Conservation (phyloP, 2,797 vertebrate species). For the Pagetopsis macropterus region DNA sequence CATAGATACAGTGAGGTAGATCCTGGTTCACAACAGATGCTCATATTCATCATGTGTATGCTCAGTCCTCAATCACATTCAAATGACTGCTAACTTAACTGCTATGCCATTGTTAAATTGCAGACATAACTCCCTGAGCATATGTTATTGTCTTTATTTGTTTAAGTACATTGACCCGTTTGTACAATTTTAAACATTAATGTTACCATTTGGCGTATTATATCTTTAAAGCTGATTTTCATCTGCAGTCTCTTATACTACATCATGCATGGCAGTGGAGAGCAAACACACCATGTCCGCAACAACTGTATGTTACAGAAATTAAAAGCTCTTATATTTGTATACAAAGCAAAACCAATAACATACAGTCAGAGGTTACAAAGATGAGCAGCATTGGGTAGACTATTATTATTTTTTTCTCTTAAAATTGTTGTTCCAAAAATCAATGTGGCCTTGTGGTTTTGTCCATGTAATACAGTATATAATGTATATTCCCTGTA, state of each 20-base stretch:
- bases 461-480: neutral
- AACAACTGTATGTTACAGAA: no score
- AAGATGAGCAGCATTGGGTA: neutral
- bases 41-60: neutral
- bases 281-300: no score
- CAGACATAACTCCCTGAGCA: neutral
- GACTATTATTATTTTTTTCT: neutral
- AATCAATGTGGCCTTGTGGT: neutral
- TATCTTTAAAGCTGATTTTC: neutral
- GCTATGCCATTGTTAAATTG: neutral
- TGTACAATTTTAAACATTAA: neutral
- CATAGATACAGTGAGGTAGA: neutral
- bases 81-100: neutral
- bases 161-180: neutral
- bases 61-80: constrained; percentile 12
- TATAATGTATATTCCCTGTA: neutral
- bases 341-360: neutral
- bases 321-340: neutral
- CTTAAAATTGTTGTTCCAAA: neutral
- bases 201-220: neutral
- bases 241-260: neutral
- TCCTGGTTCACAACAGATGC: constrained; percentile 10
- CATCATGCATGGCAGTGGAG: neutral
- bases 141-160: neutral
- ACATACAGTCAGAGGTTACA: neutral